Percentiles rank a stretch among this genome's conserved stretches.
phyloP scores from a whole-genome alignment of 2,888 invertebrate genomes.

The Stenoptilia bipunctidactyla region DNA sequence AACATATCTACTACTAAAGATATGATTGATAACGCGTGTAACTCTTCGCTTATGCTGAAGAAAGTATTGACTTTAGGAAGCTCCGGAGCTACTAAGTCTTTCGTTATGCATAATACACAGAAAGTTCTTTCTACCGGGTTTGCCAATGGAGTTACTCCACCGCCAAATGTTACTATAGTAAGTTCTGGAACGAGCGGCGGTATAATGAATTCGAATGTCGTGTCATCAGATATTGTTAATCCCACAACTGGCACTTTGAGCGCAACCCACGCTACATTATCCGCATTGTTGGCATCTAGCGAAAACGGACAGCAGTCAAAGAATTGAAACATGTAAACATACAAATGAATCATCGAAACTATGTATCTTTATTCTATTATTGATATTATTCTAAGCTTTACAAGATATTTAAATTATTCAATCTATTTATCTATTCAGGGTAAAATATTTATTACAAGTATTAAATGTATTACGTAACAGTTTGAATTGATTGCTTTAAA shows the following conservation, averaged over 20 bases:
- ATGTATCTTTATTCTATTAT: too few relatives aligned
- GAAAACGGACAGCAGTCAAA: slow-evolving; percentile 24
- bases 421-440: too few relatives aligned
- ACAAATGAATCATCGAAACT: neutral
- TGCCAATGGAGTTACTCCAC: slow-evolving; percentile 52
- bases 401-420: too few relatives aligned
- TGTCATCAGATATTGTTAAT: slow-evolving; percentile 35
- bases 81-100: slow-evolving; percentile 54
- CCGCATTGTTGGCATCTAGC: slow-evolving; percentile 49
- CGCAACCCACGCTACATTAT: slow-evolving; percentile 61
- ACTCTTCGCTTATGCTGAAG: slow-evolving; percentile 64
- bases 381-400: too few relatives aligned
- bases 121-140: slow-evolving; percentile 60
- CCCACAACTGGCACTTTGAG: slow-evolving; percentile 53
- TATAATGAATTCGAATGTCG: slow-evolving; percentile 31
- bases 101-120: slow-evolving; percentile 65
- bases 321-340: slow-evolving; percentile 14
- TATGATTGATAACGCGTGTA: slow-evolving; percentile 64
- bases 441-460: too few relatives aligned
- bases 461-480: too few relatives aligned
- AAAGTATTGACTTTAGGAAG: slow-evolving; percentile 63
- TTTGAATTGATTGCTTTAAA: too few relatives aligned
- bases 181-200: slow-evolving; percentile 48
- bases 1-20: slow-evolving; percentile 60
- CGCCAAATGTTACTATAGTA: slow-evolving; percentile 62